These are phyloP conservation scores for Hydrozoanthus gracilis DNA, from an alignment of 92 coral and sea anemone species.

Conservation along the genomic window DNA sequence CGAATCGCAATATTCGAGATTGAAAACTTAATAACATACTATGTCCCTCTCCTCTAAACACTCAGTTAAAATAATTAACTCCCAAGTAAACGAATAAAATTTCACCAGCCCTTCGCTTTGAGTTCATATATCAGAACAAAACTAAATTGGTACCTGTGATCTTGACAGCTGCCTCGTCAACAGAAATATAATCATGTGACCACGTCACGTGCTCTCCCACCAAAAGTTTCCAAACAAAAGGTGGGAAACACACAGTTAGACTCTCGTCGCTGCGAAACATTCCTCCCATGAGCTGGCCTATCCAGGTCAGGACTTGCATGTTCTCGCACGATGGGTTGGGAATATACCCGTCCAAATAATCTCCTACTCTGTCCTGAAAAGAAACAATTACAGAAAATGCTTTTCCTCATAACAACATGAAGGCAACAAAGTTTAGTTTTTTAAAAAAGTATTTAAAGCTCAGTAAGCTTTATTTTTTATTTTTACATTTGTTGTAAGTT, in stretches of 20 bases:
- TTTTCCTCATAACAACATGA: not conserved
- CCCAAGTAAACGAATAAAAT: no score
- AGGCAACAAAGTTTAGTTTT: not conserved
- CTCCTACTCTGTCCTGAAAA: constrained; percentile 84
- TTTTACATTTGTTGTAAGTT: no score
- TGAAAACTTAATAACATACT: no score
- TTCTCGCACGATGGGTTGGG: constrained; percentile 89
- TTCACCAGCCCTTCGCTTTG: no score
- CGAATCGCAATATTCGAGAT: no score
- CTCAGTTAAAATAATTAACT: no score
- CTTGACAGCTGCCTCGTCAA: constrained; percentile 86
- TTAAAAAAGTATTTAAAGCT: no score
- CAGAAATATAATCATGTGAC: constrained; percentile 86
- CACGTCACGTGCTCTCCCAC: constrained; percentile 99
- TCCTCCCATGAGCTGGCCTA: constrained; percentile 94
- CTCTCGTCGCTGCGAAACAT: constrained; percentile 97
- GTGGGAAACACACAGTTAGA: constrained; percentile 88
- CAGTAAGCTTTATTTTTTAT: no score
- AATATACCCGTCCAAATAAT: constrained; percentile 84
- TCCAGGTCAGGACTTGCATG: constrained; percentile 72
- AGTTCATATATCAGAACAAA: no score
- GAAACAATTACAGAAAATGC: not conserved
- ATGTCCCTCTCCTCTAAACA: no score
- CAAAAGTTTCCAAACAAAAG: constrained; percentile 94
- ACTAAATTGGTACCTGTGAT: constrained; percentile 67